Base-by-base conservation (phyloP, 2,797 vertebrate species). In the Echiichthys vipera region DNA sequence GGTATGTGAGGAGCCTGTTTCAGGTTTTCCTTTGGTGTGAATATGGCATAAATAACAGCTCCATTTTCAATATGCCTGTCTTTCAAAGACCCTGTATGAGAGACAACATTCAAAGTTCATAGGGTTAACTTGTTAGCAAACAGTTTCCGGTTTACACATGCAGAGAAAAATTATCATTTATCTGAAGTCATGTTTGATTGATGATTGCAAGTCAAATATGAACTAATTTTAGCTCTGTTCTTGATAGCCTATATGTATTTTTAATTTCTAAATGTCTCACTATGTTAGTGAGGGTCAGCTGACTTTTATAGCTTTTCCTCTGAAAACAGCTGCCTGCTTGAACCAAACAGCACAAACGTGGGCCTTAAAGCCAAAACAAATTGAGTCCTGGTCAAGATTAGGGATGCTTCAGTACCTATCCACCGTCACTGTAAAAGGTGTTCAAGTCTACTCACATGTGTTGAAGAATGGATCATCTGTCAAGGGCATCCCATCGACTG, bases 401-500 rank as follows among this genome's bases (percentile, higher is more conserved):
- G 8, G 7, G 18, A 29, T 15, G 25, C 25, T 40, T 29, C 17
- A 29, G 18, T 14, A n/a, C 5, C 7, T 15, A 46, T 15, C 8
- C 25, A 36, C 0, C 1, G 1, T 40, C 7, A 4, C 22, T 30
- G 17, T 58, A 1, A 47, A 57, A 62, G 1, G 13, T 18, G 8
- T 46, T 45, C 5, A 62, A 37, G 20, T 74, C 4, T 42, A 32
- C 92, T 88, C 67, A 92, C 92, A 92, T 42, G 88, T 88, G 61
- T 91, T 93, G 59, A 92, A 92, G 83, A 90, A 93, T 40, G 91
- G 87, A 42, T 93, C 92, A 4, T 93, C 91, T 2, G 87, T 87
- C 64, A 93, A 55, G 1, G 92, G 88, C 88, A 93, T 90, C 34
- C 92, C 91, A 22, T 93, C 84, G 0, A 0, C 8, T 2, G 91